Evolutionary conservation across 1,140 invertebrate species (phyloP).

Genomic region (Phymorhynchus buccinoides): DNA sequence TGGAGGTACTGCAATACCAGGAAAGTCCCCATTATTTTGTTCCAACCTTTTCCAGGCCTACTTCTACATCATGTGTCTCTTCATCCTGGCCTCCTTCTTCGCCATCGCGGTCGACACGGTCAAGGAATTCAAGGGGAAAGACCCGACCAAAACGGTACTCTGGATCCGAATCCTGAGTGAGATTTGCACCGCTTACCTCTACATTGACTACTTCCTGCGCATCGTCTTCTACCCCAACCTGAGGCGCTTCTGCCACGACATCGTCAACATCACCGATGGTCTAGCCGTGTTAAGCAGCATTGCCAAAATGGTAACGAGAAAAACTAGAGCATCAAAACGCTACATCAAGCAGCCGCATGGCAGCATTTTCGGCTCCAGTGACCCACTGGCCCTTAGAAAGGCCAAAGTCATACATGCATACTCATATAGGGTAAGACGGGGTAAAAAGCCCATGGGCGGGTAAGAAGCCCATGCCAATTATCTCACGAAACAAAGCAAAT

Average conservation of each 20-base stretch:
- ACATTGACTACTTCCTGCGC: slow-evolving; percentile 66
- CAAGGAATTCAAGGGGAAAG: not conserved
- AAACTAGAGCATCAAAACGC: too few relatives aligned
- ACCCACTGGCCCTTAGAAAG: too few relatives aligned
- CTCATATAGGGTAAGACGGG: too few relatives aligned
- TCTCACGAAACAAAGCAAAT: too few relatives aligned
- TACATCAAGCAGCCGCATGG: too few relatives aligned
- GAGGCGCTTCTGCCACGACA: slow-evolving; percentile 77
- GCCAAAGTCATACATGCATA: too few relatives aligned
- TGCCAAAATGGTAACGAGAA: slow-evolving; percentile 40
- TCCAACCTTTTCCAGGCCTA: slow-evolving; percentile 43
- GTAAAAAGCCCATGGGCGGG: too few relatives aligned
- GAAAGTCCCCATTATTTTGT: too few relatives aligned
- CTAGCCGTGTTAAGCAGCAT: slow-evolving; percentile 80
- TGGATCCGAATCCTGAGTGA: slow-evolving; percentile 55
- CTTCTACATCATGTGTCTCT: slow-evolving; percentile 45
- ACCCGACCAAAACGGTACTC: not conserved
- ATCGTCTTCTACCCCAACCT: slow-evolving; percentile 70
- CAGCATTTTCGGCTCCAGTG: too few relatives aligned
- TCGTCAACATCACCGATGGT: slow-evolving; percentile 99
- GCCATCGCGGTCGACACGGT: slow-evolving; percentile 46
- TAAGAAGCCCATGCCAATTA: too few relatives aligned
- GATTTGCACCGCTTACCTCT: slow-evolving; percentile 72
- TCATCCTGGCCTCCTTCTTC: slow-evolving; percentile 49
- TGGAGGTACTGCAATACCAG: too few relatives aligned